Conservation (phyloP, 1,140 invertebrate species). For the Paramacrobiotus metropolitanus region DNA sequence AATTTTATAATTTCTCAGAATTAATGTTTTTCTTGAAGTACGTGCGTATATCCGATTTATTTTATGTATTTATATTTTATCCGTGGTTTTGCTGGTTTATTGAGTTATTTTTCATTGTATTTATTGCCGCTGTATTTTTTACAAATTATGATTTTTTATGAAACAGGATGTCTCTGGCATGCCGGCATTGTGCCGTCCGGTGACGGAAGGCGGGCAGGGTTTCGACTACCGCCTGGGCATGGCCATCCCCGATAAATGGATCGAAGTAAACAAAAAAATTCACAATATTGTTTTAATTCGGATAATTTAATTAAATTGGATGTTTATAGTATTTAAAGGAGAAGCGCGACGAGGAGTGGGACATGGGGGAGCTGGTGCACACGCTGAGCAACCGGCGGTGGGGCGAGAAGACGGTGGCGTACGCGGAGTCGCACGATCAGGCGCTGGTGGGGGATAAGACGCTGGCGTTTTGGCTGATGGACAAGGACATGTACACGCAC, state of each 20-base stretch:
- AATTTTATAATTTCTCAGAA: no score
- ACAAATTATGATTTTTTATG: no score
- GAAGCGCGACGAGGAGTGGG: constrained; percentile 73
- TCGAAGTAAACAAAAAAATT: constrained; percentile 52
- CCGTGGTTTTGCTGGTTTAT: no score
- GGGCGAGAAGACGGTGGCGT: constrained; percentile 83
- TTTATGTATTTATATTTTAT: no score
- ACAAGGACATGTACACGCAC: constrained; percentile 91
- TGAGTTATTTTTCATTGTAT: no score
- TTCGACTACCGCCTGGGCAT: constrained; percentile 94
- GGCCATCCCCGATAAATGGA: constrained; percentile 98
- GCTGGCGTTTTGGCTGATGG: constrained; percentile 98
- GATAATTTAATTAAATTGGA: neutral
- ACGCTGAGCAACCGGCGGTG: constrained; percentile 83
- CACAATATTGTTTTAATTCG: no score
- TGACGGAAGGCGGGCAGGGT: constrained; percentile 71
- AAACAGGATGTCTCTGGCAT: constrained; percentile 92
- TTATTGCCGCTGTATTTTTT: no score
- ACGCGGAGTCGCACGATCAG: constrained; percentile 94
- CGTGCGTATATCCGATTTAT: no score
- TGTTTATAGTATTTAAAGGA: constrained; percentile 29
- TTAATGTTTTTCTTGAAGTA: no score
- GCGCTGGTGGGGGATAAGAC: constrained; percentile 96
- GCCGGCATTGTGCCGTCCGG: constrained; percentile 79
- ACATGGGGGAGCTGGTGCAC: constrained; percentile 69